Percentiles rank a stretch among this genome's conserved stretches.
Conservation (phyloP, 2,888 invertebrate species). For the Seira musarum region DNA sequence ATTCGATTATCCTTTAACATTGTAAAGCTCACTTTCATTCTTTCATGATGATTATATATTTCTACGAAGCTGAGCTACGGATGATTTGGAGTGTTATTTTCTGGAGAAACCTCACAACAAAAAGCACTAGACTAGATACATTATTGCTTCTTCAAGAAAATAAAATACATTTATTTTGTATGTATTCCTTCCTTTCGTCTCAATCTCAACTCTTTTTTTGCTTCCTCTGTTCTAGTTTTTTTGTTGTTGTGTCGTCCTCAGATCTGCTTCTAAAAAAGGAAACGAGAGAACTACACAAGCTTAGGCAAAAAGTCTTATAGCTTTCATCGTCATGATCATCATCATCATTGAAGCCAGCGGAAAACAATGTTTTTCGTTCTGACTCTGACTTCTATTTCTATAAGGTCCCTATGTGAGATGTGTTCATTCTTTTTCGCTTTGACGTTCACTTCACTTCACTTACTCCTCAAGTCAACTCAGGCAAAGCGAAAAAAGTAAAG, state of each 20-base stretch:
- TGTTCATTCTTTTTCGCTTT: neutral
- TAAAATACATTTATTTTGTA: neutral
- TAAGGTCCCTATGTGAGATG: too few relatives aligned
- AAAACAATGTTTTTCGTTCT: too few relatives aligned
- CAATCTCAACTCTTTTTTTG: neutral
- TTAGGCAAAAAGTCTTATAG: neutral
- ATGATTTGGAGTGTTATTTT: neutral
- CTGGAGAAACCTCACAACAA: neutral
- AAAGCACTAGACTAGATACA: neutral
- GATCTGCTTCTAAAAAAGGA: neutral
- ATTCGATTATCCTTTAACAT: slow-evolving; percentile 8
- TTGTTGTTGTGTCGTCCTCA: neutral
- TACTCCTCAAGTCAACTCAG: neutral
- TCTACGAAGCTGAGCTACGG: neutral
- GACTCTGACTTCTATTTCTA: too few relatives aligned
- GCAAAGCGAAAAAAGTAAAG: neutral
- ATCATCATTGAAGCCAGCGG: too few relatives aligned
- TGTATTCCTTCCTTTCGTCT: neutral
- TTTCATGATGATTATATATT: neutral
- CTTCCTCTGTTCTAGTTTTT: slow-evolving; percentile 10
- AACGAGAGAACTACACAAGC: too few relatives aligned
- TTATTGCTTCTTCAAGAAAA: slow-evolving; percentile 16
- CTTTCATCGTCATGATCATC: neutral
- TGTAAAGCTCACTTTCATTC: slow-evolving; percentile 8
- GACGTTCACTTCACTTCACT: slow-evolving; percentile 15